Conservation (phyloP, 2,888 invertebrate genomes). For the Standfussiana lucernea region DNA sequence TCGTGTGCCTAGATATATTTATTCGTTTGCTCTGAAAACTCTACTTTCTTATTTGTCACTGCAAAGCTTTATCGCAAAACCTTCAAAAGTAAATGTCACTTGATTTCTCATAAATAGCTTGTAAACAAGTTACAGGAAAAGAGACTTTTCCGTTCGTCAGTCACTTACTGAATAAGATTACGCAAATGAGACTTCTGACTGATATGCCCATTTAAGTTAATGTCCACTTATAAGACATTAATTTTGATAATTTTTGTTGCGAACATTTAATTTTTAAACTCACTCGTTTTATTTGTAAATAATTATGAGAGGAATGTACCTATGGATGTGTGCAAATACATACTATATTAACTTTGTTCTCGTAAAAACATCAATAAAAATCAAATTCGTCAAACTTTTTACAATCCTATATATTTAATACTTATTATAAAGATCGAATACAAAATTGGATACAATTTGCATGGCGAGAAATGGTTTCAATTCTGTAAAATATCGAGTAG, state of each 20-base stretch:
- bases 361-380: slow-evolving; percentile 1
- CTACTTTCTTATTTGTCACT: background rate
- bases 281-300: background rate
- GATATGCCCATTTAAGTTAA: slow-evolving; percentile 53
- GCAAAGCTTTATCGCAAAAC: background rate
- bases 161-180: slow-evolving; percentile 55
- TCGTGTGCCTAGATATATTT: background rate
- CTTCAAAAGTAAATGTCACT: background rate
- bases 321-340: background rate
- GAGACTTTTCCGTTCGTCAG: slow-evolving; percentile 37
- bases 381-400: slow-evolving; percentile 1
- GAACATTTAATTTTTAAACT: slow-evolving; percentile 3
- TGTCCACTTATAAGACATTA: slow-evolving; percentile 36
- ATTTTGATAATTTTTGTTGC: slow-evolving; percentile 22
- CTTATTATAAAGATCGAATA: background rate
- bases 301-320: background rate
- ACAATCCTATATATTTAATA: too few species aligned
- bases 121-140: slow-evolving; percentile 40
- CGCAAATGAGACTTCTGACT: slow-evolving; percentile 55
- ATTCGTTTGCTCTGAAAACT: background rate
- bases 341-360: background rate
- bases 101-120: slow-evolving; percentile 27
- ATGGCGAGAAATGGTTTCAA: slow-evolving; percentile 3
- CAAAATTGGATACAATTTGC: background rate
- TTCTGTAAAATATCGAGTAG: slow-evolving; percentile 1